Conservation (phyloP, 2,797 vertebrate genomes). For the Chelidonichthys spinosus region DNA sequence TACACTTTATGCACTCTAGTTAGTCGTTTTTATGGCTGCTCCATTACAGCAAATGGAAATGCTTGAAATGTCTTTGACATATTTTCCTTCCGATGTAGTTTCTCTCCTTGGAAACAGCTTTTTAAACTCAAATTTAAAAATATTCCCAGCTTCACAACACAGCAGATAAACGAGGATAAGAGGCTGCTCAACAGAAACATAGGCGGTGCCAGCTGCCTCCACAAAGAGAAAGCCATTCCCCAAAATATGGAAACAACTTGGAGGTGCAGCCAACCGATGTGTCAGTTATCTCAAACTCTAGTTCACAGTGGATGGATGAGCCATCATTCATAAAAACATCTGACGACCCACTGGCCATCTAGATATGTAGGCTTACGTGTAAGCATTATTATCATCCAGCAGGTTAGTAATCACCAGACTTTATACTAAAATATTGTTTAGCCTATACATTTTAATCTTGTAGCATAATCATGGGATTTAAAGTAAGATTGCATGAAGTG, state of each 20-base stretch:
- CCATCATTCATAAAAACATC: not conserved
- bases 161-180: not conserved
- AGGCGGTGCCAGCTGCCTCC: slow-evolving; percentile 31
- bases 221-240: slow-evolving; percentile 26
- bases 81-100: not conserved
- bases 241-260: slow-evolving; percentile 12
- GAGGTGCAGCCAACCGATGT: not conserved
- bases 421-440: not conserved
- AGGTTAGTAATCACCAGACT: not conserved
- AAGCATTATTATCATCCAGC: not conserved
- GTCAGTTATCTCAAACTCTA: not conserved
- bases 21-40: not conserved
- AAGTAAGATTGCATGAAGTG: not conserved
- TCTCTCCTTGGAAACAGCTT: not conserved
- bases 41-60: not conserved
- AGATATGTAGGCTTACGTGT: not conserved
- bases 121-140: not conserved
- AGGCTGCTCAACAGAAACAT: not conserved
- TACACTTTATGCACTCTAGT: not conserved
- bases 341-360: not conserved
- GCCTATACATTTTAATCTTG: not conserved
- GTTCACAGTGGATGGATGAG: not conserved
- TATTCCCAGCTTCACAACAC: not conserved
- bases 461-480: not conserved
- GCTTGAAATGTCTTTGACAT: not conserved